Evolutionary conservation across 1,140 invertebrate species (phyloP).

Genomic region (Drosophila sproati): DNA sequence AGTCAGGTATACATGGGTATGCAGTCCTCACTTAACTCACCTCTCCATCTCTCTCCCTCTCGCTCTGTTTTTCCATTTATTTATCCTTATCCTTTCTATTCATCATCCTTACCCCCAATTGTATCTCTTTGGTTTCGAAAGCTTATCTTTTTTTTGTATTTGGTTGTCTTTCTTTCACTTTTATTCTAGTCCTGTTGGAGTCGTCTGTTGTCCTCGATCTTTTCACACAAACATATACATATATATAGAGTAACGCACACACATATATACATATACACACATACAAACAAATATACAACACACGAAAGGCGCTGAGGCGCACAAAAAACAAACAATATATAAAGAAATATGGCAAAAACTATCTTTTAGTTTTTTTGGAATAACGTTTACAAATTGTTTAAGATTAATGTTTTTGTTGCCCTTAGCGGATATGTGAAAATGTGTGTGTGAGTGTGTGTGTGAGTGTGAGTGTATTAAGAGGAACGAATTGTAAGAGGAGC

Average conservation of each 20-base stretch:
- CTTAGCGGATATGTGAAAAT: slow-evolving; percentile 32
- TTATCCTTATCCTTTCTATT: not conserved
- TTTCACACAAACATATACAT: slow-evolving; percentile 1
- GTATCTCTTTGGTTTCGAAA: too few species aligned
- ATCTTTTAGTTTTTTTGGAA: not conserved
- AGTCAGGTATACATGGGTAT: slow-evolving; percentile 2
- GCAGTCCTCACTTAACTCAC: slow-evolving; percentile 2
- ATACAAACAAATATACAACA: slow-evolving; percentile 13
- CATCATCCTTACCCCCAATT: not conserved
- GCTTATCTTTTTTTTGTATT: not conserved
- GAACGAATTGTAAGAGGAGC: not conserved
- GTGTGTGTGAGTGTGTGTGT: slow-evolving; percentile 2
- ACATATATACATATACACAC: not conserved
- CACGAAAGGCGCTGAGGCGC: not conserved
- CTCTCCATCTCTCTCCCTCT: not conserved
- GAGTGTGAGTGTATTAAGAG: slow-evolving; percentile 1
- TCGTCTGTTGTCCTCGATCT: too few species aligned
- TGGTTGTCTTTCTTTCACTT: too few species aligned
- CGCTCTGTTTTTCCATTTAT: slow-evolving; percentile 13
- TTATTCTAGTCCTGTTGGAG: too few species aligned
- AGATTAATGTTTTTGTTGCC: slow-evolving; percentile 11
- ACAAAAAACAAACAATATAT: slow-evolving; percentile 5
- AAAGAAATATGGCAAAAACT: not conserved
- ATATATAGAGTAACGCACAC: not conserved
- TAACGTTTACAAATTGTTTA: slow-evolving; percentile 13